Percentiles rank a stretch among this genome's conserved stretches.
These are phyloP conservation scores for Actenoides hombroni DNA, from an alignment of 2,113 vertebrate genomes.

Conservation along the genomic window DNA sequence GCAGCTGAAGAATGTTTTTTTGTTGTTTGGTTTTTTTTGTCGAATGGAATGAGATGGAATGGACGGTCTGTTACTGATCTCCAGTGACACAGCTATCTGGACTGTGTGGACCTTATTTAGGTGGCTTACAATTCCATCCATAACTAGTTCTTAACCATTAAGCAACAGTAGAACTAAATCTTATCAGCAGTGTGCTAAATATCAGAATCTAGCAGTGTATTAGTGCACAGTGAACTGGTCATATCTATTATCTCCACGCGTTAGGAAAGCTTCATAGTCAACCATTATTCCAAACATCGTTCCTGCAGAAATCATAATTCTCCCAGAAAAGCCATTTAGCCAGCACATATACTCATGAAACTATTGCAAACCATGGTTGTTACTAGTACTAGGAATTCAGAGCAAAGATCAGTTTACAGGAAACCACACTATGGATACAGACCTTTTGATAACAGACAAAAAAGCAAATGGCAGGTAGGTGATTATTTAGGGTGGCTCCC, in stretches of 20 bases:
- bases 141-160: neutral
- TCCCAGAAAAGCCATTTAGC: neutral
- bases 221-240: slow-evolving; percentile 47
- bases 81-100: neutral
- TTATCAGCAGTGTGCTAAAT: neutral
- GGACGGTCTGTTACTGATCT: neutral
- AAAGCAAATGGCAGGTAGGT: neutral
- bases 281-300: neutral
- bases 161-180: neutral
- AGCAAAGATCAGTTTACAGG: neutral
- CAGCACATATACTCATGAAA: neutral
- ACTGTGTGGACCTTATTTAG: neutral
- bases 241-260: neutral
- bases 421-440: neutral
- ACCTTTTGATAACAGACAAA: neutral
- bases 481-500: neutral
- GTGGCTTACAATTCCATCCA: neutral
- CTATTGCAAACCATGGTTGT: neutral
- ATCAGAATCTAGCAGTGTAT: neutral
- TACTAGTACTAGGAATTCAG: neutral
- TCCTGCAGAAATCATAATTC: neutral
- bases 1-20: neutral
- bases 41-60: neutral
- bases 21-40: neutral
- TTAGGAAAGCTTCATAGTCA: neutral